Conservation (phyloP, 2,113 vertebrate species). For the Pteronura brasiliensis region DNA sequence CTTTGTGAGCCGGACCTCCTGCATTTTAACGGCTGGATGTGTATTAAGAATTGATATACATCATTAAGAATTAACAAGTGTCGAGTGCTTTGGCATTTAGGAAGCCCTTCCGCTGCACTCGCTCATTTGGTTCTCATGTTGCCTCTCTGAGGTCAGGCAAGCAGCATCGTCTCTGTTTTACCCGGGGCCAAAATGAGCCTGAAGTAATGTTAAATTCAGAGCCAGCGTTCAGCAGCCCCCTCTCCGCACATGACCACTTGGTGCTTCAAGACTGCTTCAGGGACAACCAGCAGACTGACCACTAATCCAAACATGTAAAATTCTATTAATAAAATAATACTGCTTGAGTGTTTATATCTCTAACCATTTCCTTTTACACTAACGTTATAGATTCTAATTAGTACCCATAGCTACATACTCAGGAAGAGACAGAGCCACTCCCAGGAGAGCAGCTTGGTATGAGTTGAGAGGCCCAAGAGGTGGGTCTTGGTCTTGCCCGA, state of each 20-base stretch:
- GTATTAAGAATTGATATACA: constrained; percentile 40
- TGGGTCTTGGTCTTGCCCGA: neutral
- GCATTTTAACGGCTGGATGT: neutral
- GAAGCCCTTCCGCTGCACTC: neutral
- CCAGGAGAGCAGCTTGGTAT: neutral
- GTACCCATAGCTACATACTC: fast-evolving
- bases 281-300: neutral
- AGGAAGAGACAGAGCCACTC: neutral
- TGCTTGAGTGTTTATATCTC: neutral
- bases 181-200: neutral
- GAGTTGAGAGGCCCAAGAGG: fast-evolving
- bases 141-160: neutral
- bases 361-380: neutral
- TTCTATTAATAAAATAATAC: neutral
- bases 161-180: neutral
- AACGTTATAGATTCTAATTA: neutral
- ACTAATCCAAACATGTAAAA: neutral
- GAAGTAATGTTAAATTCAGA: neutral
- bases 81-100: neutral
- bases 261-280: neutral
- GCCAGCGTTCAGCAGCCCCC: neutral
- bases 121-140: neutral
- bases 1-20: neutral
- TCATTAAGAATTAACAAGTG: constrained; percentile 56
- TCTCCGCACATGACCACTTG: too few relatives aligned